Evolutionary conservation across 2,888 invertebrate species (phyloP), one percentile per base, ranked within the genome.

Genomic region (Cyaniris semiargus): DNA sequence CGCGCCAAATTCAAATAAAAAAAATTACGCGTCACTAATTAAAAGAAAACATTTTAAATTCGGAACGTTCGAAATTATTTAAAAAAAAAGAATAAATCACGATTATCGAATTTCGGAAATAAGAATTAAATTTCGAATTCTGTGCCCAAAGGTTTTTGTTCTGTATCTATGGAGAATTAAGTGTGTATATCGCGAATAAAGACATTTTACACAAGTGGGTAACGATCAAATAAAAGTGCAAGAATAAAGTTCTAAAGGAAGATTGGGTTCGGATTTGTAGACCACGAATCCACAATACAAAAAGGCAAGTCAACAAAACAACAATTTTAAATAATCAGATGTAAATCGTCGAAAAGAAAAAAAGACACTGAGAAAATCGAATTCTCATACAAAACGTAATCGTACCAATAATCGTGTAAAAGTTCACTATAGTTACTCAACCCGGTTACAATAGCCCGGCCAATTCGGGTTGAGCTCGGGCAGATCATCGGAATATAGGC

Each of bases 381-480:
- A 89, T 93, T 93, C 93, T 93, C 92, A 92, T 93, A 93, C 90
- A 88, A 90, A 91, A 87, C 85, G 89, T 92, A 92, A 93, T 93
- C 87, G 90, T 87, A 90, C 90, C 79, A 90, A 90, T 92, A 91
- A 91, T 93, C 91, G 90, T 93, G 92, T 93, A 93, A 91, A 91
- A 91, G 93, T 94, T 93, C 92, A 93, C 90, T 90, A 93, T 93
- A 89, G 87, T 91, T 92, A 86, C 90, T 88, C 88, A 91, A 92
- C 88, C 83, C 87, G 85, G 88, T 89, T 90, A 91, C 91, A 91
- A 91, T 90, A 86, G 85, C 84, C 82, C 82, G 83, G 81, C 92
- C 90, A 89, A 81, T 58, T 58, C 76, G 80, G 72, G 75, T 58
- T 84, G 88, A 86, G 80, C 88, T 85, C 84, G 79, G 80, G 83